Conservation (phyloP, 2,113 vertebrate species). For the Morone chrysops region DNA sequence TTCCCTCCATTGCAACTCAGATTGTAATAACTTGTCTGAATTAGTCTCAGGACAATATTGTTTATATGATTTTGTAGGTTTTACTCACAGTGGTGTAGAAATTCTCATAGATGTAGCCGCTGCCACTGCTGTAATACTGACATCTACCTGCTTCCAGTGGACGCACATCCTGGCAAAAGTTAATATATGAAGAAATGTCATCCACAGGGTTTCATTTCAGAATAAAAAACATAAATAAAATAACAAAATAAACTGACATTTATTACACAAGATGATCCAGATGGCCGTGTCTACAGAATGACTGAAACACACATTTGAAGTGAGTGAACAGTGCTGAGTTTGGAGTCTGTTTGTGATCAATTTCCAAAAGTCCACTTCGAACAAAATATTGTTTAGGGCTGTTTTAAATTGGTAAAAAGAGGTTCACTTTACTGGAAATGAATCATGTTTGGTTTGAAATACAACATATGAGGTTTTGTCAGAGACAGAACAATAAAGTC, state of each 20-base stretch:
- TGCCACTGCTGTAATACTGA: constrained; percentile 83
- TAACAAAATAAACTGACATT: background rate
- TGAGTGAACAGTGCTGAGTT: background rate
- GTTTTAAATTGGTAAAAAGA: background rate
- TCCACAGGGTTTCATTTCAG: background rate
- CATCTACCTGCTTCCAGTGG: constrained; percentile 80
- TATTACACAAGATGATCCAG: background rate
- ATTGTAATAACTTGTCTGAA: background rate
- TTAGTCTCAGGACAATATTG: background rate
- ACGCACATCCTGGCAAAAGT: constrained; percentile 77
- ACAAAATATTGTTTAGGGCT: background rate
- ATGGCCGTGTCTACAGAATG: background rate
- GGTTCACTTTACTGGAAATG: too few species aligned
- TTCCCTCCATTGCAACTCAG: background rate
- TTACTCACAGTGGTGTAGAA: constrained; percentile 77
- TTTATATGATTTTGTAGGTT: background rate
- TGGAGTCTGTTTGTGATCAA: background rate
- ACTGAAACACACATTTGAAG: background rate
- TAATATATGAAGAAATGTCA: constrained; percentile 1
- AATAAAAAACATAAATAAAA: background rate
- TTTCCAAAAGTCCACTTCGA: background rate
- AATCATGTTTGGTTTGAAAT: background rate
- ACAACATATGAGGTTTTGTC: background rate
- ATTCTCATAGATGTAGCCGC: constrained; percentile 80
- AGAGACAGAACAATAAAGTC: background rate